Evolutionary conservation across 2,888 invertebrate genomes (phyloP).

Genomic region (Acheta domesticus): DNA sequence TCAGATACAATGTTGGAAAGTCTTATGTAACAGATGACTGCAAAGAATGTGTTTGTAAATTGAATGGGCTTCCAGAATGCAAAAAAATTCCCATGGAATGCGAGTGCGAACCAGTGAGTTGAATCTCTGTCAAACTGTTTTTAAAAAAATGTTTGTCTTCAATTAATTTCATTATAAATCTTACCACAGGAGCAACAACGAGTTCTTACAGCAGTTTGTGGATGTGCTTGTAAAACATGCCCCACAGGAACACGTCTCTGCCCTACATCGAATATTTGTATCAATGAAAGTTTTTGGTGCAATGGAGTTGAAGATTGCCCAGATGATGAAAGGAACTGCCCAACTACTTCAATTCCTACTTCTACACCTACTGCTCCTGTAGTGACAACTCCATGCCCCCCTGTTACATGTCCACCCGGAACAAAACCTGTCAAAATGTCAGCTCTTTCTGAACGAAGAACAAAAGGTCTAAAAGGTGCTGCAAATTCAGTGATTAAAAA

Average conservation of each 20-base stretch:
- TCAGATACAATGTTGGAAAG: slow-evolving; percentile 69
- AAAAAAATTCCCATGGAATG: slow-evolving; percentile 62
- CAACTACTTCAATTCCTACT: slow-evolving; percentile 44
- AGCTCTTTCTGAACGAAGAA: neutral
- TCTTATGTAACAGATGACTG: slow-evolving; percentile 70
- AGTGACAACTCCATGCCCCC: slow-evolving; percentile 46
- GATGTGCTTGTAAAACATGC: slow-evolving; percentile 72
- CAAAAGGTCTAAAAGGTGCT: neutral
- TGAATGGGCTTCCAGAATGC: slow-evolving; percentile 71
- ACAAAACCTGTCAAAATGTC: slow-evolving; percentile 47
- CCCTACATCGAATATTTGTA: slow-evolving; percentile 69
- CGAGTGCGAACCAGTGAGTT: slow-evolving; percentile 56
- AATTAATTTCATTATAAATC: no score
- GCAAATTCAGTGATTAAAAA: slow-evolving; percentile 6
- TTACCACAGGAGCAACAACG: slow-evolving; percentile 54
- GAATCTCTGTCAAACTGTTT: neutral
- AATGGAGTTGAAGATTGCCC: slow-evolving; percentile 77
- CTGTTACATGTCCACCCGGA: slow-evolving; percentile 57
- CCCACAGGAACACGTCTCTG: slow-evolving; percentile 64
- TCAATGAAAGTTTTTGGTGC: slow-evolving; percentile 70
- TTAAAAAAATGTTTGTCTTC: no score
- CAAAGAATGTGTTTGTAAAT: slow-evolving; percentile 72
- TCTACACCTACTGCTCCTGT: slow-evolving; percentile 23
- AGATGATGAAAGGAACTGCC: slow-evolving; percentile 73
- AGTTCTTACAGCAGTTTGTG: slow-evolving; percentile 60